phyloP scores from a whole-genome alignment of 2,888 invertebrate genomes.

The Lasioglossum villosulum region DNA sequence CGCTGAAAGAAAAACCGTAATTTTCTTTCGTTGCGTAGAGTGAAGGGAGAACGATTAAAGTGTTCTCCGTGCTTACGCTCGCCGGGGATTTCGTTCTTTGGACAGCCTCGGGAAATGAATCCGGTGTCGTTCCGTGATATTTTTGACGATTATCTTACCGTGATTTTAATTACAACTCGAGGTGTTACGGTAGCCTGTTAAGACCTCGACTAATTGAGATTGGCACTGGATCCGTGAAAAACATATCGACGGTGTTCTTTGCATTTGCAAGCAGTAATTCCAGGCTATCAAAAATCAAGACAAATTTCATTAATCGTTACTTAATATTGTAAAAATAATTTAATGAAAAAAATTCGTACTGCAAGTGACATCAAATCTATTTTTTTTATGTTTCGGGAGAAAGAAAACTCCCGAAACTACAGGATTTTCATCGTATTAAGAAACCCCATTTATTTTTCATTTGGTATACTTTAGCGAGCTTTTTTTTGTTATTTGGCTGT shows the following conservation, averaged over 20 bases:
- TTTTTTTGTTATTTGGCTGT: too few relatives aligned
- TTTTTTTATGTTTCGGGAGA: too few relatives aligned
- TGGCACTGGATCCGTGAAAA: too few relatives aligned
- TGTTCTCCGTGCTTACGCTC: slow-evolving; percentile 26
- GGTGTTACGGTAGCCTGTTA: neutral
- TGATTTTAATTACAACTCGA: slow-evolving; percentile 24
- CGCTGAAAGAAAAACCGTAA: slow-evolving; percentile 8
- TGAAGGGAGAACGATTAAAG: slow-evolving; percentile 26
- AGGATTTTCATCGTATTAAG: too few relatives aligned
- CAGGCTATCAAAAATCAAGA: neutral
- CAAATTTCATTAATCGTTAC: neutral
- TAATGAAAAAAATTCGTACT: too few relatives aligned
- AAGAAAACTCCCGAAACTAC: too few relatives aligned
- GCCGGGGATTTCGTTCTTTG: slow-evolving; percentile 1
- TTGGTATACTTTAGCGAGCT: too few relatives aligned
- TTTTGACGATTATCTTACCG: neutral
- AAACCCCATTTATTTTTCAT: too few relatives aligned
- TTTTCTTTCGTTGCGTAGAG: slow-evolving; percentile 3
- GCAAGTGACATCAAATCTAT: too few relatives aligned
- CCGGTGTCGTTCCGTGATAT: neutral
- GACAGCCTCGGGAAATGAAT: slow-evolving; percentile 13
- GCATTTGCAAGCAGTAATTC: neutral
- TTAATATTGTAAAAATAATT: too few relatives aligned
- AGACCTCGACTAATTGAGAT: neutral
- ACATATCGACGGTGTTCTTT: neutral